Base-by-base conservation (phyloP, 2,888 invertebrate species). In the Xylota sylvarum region DNA sequence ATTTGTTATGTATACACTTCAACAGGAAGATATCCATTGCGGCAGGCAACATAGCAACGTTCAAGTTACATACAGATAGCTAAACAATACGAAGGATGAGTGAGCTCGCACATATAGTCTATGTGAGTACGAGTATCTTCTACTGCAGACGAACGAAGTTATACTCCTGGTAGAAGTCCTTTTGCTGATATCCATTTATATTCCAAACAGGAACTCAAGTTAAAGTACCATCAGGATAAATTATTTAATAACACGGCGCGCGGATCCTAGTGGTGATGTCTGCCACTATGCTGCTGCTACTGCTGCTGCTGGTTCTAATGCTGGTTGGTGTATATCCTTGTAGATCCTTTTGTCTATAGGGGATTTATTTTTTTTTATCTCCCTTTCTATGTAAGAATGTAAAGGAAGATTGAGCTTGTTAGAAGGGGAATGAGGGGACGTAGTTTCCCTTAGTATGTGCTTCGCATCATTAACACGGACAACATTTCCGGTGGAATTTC, bases 211-310 rank as follows among this genome's bases (percentile, higher is more conserved):
- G 86, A 86, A 82, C 86, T 86, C 82, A 77, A 86, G 86, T 86
- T 86, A 86, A 82, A 86, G 86, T 82, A 86, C 86, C 86, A 86
- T 86, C 86, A 86, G 86, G 86, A 86, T 86, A 86, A 86, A 86
- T 86, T 86, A 86, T 86, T 86, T 86, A 86, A 86, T 86, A 86
- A 86, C 86, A 82, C 76, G 85, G 73, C 70, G 86, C 86, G 86
- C 70, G 86, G 82, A 86, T 86, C 82, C 67, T 55, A 78, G 67
- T 62, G 69, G 50, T 58, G 67, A 23, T 67, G 69, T 78, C 69
- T 78, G 60, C 78, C 78, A 78, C 69, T 52, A 37, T 72, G 19
- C 58, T 65, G 55, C 32, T 67, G 52, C n/a, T n/a, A n/a, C n/a
- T n/a, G n/a, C 6, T 40, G 35, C 65, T 52, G 27, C 2, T 52